Evolutionary conservation across 2,797 vertebrate genomes (phyloP).

Genomic region (Molossus molossus): DNA sequence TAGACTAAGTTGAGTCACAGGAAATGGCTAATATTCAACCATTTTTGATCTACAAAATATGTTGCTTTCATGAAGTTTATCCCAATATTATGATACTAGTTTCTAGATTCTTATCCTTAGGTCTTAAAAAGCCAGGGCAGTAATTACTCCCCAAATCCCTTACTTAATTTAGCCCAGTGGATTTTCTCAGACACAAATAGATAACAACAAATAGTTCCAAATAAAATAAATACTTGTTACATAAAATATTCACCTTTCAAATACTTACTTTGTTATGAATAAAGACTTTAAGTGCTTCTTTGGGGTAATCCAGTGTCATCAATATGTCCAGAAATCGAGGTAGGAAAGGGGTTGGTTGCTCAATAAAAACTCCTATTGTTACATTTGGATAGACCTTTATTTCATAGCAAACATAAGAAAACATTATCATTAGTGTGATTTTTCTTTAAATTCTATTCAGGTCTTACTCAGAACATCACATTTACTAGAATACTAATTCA

Average conservation of each 20-base stretch:
- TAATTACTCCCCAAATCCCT: slow-evolving; percentile 20
- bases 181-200: neutral
- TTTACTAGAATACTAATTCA: neutral
- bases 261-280: slow-evolving; percentile 97
- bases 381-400: slow-evolving; percentile 95
- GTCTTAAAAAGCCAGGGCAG: neutral
- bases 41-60: neutral
- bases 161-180: neutral
- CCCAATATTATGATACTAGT: neutral
- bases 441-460: slow-evolving; percentile 45
- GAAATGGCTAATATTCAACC: neutral
- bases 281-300: slow-evolving; percentile 94
- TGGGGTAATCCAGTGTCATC: slow-evolving; percentile 95
- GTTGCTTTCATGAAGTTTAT: neutral
- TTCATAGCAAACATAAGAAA: slow-evolving; percentile 69
- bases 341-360: slow-evolving; percentile 98
- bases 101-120: neutral
- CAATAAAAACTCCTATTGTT: slow-evolving; percentile 96
- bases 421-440: slow-evolving; percentile 27
- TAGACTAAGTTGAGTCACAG: neutral
- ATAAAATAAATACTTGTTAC: neutral
- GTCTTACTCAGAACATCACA: neutral
- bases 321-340: slow-evolving; percentile 95
- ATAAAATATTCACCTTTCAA: slow-evolving; percentile 31
- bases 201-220: neutral